Evolutionary conservation across 2,888 invertebrate genomes (phyloP).

Genomic region (Pardosa pseudoannulata): DNA sequence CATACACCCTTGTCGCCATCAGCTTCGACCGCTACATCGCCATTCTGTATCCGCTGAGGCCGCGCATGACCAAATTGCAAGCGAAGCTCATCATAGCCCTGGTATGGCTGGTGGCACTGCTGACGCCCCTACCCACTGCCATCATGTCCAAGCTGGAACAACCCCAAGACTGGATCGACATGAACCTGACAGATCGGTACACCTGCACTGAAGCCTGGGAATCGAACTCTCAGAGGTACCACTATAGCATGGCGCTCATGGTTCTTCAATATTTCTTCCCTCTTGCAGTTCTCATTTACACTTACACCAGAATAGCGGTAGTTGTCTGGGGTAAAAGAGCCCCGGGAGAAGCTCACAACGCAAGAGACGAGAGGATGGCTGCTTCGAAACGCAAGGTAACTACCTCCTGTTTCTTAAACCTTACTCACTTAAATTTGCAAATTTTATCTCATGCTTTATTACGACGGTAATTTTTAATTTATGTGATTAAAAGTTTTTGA

Average conservation of each 20-base stretch:
- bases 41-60: conserved; percentile 91
- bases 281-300: conserved; percentile 86
- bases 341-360: conserved; percentile 91
- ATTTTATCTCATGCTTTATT: too few relatives aligned
- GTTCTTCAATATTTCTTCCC: conserved; percentile 91
- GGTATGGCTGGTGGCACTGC: conserved; percentile 87
- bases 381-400: conserved; percentile 91
- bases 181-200: conserved; percentile 77
- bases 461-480: too few relatives aligned
- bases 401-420: too few relatives aligned
- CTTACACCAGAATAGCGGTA: conserved; percentile 90
- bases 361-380: conserved; percentile 88
- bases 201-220: conserved; percentile 82
- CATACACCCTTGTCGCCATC: conserved; percentile 93
- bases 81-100: conserved; percentile 84
- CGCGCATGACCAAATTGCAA: conserved; percentile 85
- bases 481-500: too few relatives aligned
- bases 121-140: conserved; percentile 88
- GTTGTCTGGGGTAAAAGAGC: conserved; percentile 92
- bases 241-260: conserved; percentile 87
- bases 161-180: conserved; percentile 56
- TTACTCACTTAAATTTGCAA: too few relatives aligned
- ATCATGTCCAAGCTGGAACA: conserved; percentile 82
- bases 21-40: conserved; percentile 94
- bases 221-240: conserved; percentile 75